Base-by-base conservation (phyloP, 2,888 invertebrate species). In the Baccha elongata region DNA sequence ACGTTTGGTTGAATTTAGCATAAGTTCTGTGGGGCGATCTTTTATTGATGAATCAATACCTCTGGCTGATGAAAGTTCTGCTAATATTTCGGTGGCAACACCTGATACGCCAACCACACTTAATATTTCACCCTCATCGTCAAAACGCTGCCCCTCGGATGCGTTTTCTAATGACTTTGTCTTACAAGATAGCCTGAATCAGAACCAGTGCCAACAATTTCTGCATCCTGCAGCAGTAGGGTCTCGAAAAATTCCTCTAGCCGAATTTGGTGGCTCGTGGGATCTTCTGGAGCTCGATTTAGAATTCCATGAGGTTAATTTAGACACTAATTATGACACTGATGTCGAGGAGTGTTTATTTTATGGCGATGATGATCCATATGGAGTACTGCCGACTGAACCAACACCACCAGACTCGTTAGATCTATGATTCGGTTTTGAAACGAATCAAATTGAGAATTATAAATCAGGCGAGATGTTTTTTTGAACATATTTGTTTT, bases 51-150 rank as follows among this genome's bases (percentile, higher is more conserved):
- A 91, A 62, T 88, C 87, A 10, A 58, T 68, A 8, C 52, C 83
- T 1, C 46, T 17, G 5, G 76, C 65, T 46, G 85, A 84, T 1
- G 85, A 84, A 3, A 86, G 85, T 52, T 85, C 87, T 7, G 85
- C 86, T 1, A 85, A 86, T 53, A 85, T 85, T 17, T 89, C 90
- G 10, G 85, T 91, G 53, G 91, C 90, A 86, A 94, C 94, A 3
- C 94, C 94, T 7, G 94, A 94, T 86, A 94, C 94, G 3, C 94
- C 94, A 19, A 93, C 93, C 50, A 89, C 89, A 19, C 93, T 94
- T 13, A 94, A 94, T 88, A 92, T 94, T 13, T 92, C 92, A 53
- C 91, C 92, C 65, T 89, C 91, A 13, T 86, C 86, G 2, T 86
- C 85, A 58, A 87, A 80, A 79, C 92, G 21, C 89, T 93, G 84